Evolutionary conservation across 1,140 invertebrate genomes (phyloP).

Genomic region (Daktulosphaira vitifoliae): DNA sequence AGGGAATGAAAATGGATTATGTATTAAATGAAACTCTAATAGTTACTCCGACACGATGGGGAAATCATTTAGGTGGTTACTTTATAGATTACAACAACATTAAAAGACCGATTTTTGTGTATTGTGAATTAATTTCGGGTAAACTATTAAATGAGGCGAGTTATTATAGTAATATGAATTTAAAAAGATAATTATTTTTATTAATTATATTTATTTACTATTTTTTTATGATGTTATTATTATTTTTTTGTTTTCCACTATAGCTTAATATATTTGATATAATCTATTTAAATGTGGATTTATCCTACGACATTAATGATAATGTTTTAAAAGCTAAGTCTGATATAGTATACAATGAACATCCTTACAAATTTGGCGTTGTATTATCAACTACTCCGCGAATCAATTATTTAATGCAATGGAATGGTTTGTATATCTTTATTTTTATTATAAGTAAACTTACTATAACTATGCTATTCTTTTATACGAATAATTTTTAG

Average conservation of each 20-base stretch:
- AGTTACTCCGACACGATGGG: constrained; percentile 3
- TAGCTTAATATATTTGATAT: constrained; percentile 7
- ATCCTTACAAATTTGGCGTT: not conserved
- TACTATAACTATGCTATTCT: no score
- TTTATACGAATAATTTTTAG: no score
- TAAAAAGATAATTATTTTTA: no score
- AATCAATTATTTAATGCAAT: not conserved
- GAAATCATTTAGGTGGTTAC: not conserved
- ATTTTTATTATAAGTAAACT: no score
- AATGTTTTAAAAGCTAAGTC: not conserved
- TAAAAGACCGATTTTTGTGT: not conserved
- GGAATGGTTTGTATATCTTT: not conserved
- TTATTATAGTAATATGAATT: no score
- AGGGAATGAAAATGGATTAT: constrained; percentile 20
- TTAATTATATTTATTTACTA: no score
- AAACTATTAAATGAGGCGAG: no score
- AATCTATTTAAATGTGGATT: not conserved
- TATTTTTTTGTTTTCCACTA: not conserved
- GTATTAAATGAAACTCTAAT: not conserved
- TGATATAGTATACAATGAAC: not conserved
- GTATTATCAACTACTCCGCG: not conserved
- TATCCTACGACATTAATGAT: not conserved
- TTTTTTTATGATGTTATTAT: no score
- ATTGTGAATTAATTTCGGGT: not conserved
- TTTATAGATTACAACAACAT: not conserved